These are phyloP conservation scores for Neotoma lepida DNA, from an alignment of 2,113 vertebrate species.

Conservation along the genomic window DNA sequence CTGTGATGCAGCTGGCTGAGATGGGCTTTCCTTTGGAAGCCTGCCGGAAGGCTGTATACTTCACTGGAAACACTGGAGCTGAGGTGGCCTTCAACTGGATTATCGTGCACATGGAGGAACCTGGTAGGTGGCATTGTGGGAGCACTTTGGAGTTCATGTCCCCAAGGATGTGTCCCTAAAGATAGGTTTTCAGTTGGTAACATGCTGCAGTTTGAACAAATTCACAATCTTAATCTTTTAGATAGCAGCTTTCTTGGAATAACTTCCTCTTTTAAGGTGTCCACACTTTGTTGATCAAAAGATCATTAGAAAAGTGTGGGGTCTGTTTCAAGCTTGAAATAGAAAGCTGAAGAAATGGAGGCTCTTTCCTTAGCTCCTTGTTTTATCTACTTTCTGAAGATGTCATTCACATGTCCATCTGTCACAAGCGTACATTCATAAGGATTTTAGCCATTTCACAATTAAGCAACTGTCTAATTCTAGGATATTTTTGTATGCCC, in stretches of 20 bases:
- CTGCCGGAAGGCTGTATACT: constrained; percentile 98
- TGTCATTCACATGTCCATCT: not conserved
- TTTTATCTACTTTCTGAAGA: constrained; percentile 10
- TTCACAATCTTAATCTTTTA: not conserved
- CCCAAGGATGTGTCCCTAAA: not conserved
- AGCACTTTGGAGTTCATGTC: not conserved
- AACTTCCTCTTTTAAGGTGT: not conserved
- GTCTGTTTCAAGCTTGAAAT: not conserved
- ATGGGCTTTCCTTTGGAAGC: constrained; percentile 99
- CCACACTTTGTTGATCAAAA: not conserved
- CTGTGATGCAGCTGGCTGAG: constrained; percentile 98
- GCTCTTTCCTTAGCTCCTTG: not conserved
- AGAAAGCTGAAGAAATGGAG: constrained; percentile 8
- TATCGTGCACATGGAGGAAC: constrained; percentile 99
- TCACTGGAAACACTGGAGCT: constrained; percentile 96
- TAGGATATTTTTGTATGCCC: not conserved
- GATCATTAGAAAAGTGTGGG: not conserved
- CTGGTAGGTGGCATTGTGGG: constrained; percentile 87
- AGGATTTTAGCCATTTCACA: constrained; percentile 10
- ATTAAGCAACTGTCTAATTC: not conserved
- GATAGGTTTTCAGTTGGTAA: not conserved
- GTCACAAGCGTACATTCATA: not conserved
- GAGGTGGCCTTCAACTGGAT: constrained; percentile 99
- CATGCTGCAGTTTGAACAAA: not conserved
- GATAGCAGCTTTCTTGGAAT: not conserved